Base-by-base conservation (phyloP, 2,797 vertebrate species). In the Myotis vivesi region DNA sequence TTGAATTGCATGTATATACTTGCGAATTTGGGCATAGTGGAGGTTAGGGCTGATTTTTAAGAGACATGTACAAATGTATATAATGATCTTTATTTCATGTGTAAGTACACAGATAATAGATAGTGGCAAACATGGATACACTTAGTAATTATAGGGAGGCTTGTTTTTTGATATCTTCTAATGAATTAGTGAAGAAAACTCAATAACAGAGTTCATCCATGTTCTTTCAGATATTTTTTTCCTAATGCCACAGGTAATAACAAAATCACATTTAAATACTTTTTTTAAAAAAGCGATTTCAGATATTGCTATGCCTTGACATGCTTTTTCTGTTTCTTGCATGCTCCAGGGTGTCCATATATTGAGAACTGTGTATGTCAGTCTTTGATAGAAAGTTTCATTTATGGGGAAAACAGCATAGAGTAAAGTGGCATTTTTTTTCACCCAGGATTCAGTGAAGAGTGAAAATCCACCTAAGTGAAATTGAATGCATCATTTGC, bases 161-260 rank as follows among this genome's bases (percentile, higher is more conserved):
- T 16, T 4, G 6, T 79, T 88, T 93, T 81, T 7, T 53, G n/a
- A n/a, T 84, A 62, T 68, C 25, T 53, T 94, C 51, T 92, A 77
- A 85, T 46, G 25, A 59, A 80, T 89, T 90, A 89, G 30, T 82
- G 41, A 79, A 57, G 30, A 79, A 87, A 75, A 66, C 25, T 87
- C 71, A 93, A 66, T 89, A 83, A 51, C 62, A 30, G 36, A 73
- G 12, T 81, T 69, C 19, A 33, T 71, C 2, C 28, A 57, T 66
- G 46, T 66, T 88, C 15, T 53, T 95, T 90, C 72, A 92, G 13
- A 64, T 30, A 36, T 80, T 83, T 96, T n/a, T 46, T 87, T 30
- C 28, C 33, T 80, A 80, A 46, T 28, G 53, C 44, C 28, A 83
- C 41, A 89, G 33, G 75, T 33, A 86, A 85, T 62, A 89, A 64